Base-by-base conservation (phyloP, 1,140 invertebrate species). In the Drosophila arizonae region DNA sequence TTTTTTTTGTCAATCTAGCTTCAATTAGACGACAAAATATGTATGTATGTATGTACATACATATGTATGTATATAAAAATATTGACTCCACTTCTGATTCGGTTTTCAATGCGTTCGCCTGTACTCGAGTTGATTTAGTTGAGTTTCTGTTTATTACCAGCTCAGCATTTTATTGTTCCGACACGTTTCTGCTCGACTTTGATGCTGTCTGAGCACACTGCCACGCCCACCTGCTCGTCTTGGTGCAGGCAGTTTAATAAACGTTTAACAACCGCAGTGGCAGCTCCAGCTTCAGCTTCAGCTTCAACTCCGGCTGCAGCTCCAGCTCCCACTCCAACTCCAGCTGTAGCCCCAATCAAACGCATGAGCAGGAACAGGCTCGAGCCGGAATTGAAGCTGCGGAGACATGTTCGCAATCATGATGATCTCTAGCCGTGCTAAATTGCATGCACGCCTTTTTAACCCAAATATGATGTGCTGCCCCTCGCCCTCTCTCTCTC, bases 401-500 rank as follows among this genome's bases (percentile, higher is more conserved):
- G 41, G 48, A 67, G 57, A 72, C 58, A 46, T 26, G 67, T 56
- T 46, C 51, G 57, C 55, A 73, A 73, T 73, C 71, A 68, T 62
- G 71, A 68, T 73, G 71, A 73, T 73, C 72, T 74, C 43, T 46
- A 15, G 45, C 39, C 54, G 45, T 63, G 79, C 73, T 80, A 84
- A 84, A 84, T 84, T 84, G 80, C 80, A 73, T 84, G 81, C 76
- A 84, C 80, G 80, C 80, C 80, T 84, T 77, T 85, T 85, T 84
- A 84, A 84, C 80, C 80, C 81, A 84, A 84, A 85, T 84, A 85
- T 74, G 62, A 79, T 70, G 43, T 55, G 50, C 63, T 28, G 51
- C 33, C 39, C 50, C 28, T 41, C 57, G 30, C 17, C 43, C 63
- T 8, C 15, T 41, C 43, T 13, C 50, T n/a, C 43, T 13, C 13